Evolutionary conservation across 2,113 vertebrate species (phyloP).

Genomic region (Coregonus clupeaformis): DNA sequence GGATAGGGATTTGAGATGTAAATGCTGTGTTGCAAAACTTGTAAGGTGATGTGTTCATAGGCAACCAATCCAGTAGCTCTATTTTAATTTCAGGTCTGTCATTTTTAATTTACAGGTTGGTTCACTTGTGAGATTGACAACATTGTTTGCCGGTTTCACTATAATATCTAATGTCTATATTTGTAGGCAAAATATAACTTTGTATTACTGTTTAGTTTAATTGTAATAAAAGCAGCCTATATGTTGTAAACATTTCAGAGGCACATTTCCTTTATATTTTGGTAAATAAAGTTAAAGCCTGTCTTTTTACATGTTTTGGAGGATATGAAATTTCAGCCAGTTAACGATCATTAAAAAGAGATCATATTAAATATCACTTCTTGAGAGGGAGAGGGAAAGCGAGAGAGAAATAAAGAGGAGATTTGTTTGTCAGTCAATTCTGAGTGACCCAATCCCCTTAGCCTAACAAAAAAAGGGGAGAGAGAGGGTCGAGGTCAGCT

Average conservation of each 20-base stretch:
- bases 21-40: constrained; percentile 36
- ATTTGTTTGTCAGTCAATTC: constrained; percentile 89
- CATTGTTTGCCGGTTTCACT: not conserved
- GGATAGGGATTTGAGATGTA: constrained; percentile 45
- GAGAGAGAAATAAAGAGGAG: constrained; percentile 82
- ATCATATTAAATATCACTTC: constrained; percentile 92
- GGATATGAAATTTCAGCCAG: constrained; percentile 82
- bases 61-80: constrained; percentile 5
- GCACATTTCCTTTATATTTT: constrained; percentile 24
- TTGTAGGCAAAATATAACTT: not conserved
- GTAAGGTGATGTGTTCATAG: not conserved
- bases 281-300: constrained; percentile 22
- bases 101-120: not conserved
- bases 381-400: constrained; percentile 72
- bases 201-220: too few relatives aligned
- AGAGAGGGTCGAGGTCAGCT: constrained; percentile 69
- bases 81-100: not conserved
- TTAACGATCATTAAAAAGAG: constrained; percentile 90
- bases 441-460: constrained; percentile 78
- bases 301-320: constrained; percentile 56
- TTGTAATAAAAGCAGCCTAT: too few relatives aligned
- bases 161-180: not conserved
- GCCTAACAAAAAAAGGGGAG: constrained; percentile 63
- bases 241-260: not conserved
- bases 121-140: not conserved